These are phyloP conservation scores for Macrosoma leucophasiata DNA, from an alignment of 2,888 invertebrate genomes.

Conservation along the genomic window DNA sequence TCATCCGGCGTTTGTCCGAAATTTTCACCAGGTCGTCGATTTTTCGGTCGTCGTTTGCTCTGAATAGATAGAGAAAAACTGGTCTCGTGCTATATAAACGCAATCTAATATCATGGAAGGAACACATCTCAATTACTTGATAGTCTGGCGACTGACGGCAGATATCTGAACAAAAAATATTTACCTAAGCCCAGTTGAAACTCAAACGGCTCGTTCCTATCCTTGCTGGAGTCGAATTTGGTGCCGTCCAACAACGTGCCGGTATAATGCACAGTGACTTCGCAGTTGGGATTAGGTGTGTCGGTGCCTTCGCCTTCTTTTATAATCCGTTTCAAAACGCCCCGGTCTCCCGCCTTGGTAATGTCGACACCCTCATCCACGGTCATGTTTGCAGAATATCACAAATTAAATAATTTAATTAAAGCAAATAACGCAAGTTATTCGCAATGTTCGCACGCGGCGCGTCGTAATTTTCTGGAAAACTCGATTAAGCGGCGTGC, in stretches of 20 bases:
- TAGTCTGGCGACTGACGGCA: too few relatives aligned
- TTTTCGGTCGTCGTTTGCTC: too few relatives aligned
- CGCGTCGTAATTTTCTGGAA: slow-evolving; percentile 1
- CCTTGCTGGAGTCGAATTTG: slow-evolving; percentile 93
- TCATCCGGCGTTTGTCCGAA: too few relatives aligned
- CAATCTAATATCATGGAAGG: too few relatives aligned
- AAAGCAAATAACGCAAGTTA: neutral
- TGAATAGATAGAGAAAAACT: too few relatives aligned
- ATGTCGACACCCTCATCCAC: slow-evolving; percentile 66
- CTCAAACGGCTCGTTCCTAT: slow-evolving; percentile 88
- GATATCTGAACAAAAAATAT: too few relatives aligned
- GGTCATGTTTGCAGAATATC: slow-evolving; percentile 40
- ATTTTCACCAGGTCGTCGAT: too few relatives aligned
- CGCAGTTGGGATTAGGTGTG: slow-evolving; percentile 81
- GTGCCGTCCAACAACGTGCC: slow-evolving; percentile 92
- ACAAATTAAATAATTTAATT: slow-evolving; percentile 2
- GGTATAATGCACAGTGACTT: slow-evolving; percentile 88
- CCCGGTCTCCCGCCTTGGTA: slow-evolving; percentile 76
- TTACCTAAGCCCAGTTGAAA: slow-evolving; percentile 91
- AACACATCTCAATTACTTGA: too few relatives aligned
- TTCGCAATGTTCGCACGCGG: slow-evolving; percentile 1
- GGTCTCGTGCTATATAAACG: too few relatives aligned
- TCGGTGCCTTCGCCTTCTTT: slow-evolving; percentile 85
- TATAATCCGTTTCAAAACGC: slow-evolving; percentile 85
- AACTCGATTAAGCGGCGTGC: neutral